Evolutionary conservation across 2,797 vertebrate species (phyloP).

Genomic region (Argentina silus): DNA sequence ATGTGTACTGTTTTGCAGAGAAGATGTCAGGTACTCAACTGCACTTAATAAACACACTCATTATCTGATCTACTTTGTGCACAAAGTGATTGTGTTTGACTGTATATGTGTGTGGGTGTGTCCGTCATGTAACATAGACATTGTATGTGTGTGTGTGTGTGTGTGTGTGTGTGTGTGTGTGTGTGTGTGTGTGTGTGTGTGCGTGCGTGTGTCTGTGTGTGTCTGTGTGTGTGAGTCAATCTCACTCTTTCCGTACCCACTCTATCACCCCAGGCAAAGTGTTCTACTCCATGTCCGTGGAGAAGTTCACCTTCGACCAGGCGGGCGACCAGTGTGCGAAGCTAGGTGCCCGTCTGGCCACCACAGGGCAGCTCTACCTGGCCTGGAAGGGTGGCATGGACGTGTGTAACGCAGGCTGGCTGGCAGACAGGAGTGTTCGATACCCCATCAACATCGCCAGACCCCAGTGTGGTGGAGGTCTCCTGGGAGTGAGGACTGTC

Average conservation of each 20-base stretch:
- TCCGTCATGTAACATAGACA: neutral
- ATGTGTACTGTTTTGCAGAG: slow-evolving; percentile 97
- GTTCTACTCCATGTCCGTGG: slow-evolving; percentile 87
- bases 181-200: too few species aligned
- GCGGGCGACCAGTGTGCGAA: slow-evolving; percentile 88
- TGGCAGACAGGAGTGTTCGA: slow-evolving; percentile 91
- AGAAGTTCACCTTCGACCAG: slow-evolving; percentile 92
- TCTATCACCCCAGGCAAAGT: slow-evolving; percentile 84
- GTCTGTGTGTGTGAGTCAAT: too few species aligned
- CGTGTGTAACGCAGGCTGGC: slow-evolving; percentile 93
- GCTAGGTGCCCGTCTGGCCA: slow-evolving; percentile 88
- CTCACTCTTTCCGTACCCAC: neutral
- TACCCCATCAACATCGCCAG: slow-evolving; percentile 93
- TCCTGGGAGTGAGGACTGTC: slow-evolving; percentile 91
- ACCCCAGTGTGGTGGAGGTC: slow-evolving; percentile 92
- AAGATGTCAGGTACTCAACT: slow-evolving; percentile 87
- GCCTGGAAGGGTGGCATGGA: slow-evolving; percentile 96
- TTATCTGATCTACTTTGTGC: neutral
- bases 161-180: too few species aligned
- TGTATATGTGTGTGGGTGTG: neutral
- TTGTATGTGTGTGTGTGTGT: neutral
- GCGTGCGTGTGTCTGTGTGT: too few species aligned
- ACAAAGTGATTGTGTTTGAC: neutral
- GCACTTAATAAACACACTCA: too few species aligned
- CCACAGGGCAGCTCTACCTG: slow-evolving; percentile 92